Evolutionary conservation across 1,140 invertebrate genomes (phyloP).

Genomic region (Diprion similis): DNA sequence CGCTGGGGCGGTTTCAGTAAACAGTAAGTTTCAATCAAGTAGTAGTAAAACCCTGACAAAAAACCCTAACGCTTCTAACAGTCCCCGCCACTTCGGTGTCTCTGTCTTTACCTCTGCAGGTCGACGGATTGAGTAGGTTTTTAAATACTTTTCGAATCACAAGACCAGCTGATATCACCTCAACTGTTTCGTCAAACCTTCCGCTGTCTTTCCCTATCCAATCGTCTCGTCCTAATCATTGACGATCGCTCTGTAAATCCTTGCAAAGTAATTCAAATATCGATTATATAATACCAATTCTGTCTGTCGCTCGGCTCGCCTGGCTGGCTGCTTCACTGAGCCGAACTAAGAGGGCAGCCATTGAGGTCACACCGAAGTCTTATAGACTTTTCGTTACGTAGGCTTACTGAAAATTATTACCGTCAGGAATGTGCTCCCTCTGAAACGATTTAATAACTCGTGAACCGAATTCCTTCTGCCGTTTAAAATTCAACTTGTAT

Average conservation of each 20-base stretch:
- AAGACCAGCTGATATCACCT: neutral
- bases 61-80: too few species aligned
- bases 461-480: too few species aligned
- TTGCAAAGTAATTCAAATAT: neutral
- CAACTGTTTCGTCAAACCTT: neutral
- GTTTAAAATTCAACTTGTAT: neutral
- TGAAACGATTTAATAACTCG: too few species aligned
- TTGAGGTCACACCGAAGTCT: slow-evolving; percentile 2
- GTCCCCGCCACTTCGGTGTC: neutral
- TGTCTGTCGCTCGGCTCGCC: neutral
- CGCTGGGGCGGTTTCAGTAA: slow-evolving; percentile 61
- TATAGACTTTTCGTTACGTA: neutral
- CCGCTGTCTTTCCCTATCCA: neutral
- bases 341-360: slow-evolving; percentile 23
- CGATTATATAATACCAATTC: slow-evolving; percentile 23
- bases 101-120: neutral
- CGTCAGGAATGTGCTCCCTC: too few species aligned
- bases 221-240: neutral
- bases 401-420: too few species aligned
- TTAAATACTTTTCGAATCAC: too few species aligned
- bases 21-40: slow-evolving; percentile 63
- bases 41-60: too few species aligned
- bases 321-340: slow-evolving; percentile 18
- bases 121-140: too few species aligned
- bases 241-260: neutral